Conservation (phyloP, 2,797 vertebrate genomes). For the Botia kubotai region DNA sequence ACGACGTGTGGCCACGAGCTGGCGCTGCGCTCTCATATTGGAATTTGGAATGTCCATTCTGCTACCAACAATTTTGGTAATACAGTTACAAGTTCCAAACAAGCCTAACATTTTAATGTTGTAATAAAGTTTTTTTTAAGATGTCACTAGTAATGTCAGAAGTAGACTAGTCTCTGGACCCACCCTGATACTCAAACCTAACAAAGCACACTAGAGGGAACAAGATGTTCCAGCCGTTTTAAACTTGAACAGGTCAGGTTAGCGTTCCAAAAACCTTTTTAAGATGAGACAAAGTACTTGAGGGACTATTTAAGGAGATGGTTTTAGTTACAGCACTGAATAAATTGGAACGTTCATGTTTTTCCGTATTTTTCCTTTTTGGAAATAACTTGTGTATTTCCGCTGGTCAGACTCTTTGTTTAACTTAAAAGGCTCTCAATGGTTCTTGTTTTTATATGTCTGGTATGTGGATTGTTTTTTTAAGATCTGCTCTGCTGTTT, state of each 20-base stretch:
- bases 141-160: not conserved
- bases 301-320: not conserved
- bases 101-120: not conserved
- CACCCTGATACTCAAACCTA: slow-evolving; percentile 17
- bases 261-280: slow-evolving; percentile 5
- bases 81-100: not conserved
- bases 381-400: slow-evolving; percentile 5
- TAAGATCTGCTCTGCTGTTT: slow-evolving; percentile 50
- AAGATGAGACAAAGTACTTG: not conserved
- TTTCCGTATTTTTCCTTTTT: not conserved
- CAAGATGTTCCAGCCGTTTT: slow-evolving; percentile 65
- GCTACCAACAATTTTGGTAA: not conserved
- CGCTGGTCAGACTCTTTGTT: slow-evolving; percentile 50
- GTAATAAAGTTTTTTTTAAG: not conserved
- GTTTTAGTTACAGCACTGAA: slow-evolving; percentile 5
- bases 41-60: not conserved
- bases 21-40: slow-evolving; percentile 21
- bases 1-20: slow-evolving; percentile 35
- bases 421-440: slow-evolving; percentile 44
- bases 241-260: slow-evolving; percentile 6
- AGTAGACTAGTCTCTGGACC: not conserved
- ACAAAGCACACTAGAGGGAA: slow-evolving; percentile 65
- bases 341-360: not conserved
- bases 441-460: slow-evolving; percentile 53
- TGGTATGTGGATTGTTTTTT: slow-evolving; percentile 61